phyloP scores from a whole-genome alignment of 2,797 vertebrate genomes.

The Bradypodion pumilum region DNA sequence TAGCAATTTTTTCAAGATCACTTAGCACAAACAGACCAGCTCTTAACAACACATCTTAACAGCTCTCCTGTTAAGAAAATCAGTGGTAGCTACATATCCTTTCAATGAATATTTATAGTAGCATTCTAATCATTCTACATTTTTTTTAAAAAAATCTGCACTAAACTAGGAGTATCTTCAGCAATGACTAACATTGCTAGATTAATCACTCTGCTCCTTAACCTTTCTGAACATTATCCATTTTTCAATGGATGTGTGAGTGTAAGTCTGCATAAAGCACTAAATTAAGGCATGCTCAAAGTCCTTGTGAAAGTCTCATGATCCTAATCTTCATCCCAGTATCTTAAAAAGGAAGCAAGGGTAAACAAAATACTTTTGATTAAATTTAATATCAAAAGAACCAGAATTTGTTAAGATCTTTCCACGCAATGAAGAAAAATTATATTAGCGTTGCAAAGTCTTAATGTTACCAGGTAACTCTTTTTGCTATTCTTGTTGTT shows the following conservation, averaged over 20 bases:
- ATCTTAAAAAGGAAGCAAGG: background rate
- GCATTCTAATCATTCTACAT: background rate
- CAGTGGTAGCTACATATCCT: background rate
- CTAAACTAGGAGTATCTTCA: background rate
- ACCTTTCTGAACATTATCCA: background rate
- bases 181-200: background rate
- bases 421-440: background rate
- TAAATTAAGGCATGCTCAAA: background rate
- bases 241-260: background rate
- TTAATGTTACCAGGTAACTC: background rate
- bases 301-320: background rate
- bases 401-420: background rate
- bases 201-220: background rate
- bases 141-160: background rate
- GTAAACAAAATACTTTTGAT: background rate
- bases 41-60: background rate
- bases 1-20: too few relatives aligned
- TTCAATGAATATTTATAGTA: background rate
- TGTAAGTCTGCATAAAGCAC: background rate
- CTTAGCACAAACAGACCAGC: too few relatives aligned
- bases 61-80: background rate
- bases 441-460: background rate
- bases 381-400: background rate
- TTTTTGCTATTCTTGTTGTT: background rate
- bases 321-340: background rate